Evolutionary conservation across 2,113 vertebrate species (phyloP).

Genomic region (Typhlomys cinereus): DNA sequence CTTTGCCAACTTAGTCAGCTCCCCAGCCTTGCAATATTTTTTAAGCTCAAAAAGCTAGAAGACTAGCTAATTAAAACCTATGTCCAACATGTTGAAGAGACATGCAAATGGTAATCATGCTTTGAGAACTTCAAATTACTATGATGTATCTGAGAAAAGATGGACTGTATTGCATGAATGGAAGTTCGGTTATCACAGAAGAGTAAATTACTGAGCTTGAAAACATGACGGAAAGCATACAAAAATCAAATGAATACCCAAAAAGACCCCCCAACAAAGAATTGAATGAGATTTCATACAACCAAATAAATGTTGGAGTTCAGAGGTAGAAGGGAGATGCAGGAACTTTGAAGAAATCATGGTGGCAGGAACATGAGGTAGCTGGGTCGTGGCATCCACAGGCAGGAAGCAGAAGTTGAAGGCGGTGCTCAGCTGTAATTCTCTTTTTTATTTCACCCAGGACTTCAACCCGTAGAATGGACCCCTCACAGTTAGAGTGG

Average conservation of each 20-base stretch:
- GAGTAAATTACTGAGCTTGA: background rate
- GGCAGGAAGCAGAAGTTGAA: no score
- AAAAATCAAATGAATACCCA: background rate
- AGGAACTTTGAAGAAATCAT: background rate
- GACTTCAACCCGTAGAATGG: no score
- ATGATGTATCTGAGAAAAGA: background rate
- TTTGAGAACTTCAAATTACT: conserved; percentile 16
- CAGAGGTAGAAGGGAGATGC: background rate
- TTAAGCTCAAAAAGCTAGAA: background rate
- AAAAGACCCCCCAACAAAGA: background rate
- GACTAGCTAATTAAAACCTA: background rate
- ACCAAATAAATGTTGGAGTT: background rate
- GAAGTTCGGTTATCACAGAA: background rate
- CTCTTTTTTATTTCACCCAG: no score
- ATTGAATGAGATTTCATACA: background rate
- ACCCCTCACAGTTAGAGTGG: no score
- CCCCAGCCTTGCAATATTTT: background rate
- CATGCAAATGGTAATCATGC: background rate
- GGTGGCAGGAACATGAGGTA: no score
- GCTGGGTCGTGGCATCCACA: no score
- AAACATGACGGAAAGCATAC: background rate
- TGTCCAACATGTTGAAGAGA: background rate
- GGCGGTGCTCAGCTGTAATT: no score
- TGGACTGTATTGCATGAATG: background rate
- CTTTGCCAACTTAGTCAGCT: background rate